These are phyloP conservation scores for Istiophorus platypterus DNA, from an alignment of 2,113 vertebrate species.

Conservation along the genomic window DNA sequence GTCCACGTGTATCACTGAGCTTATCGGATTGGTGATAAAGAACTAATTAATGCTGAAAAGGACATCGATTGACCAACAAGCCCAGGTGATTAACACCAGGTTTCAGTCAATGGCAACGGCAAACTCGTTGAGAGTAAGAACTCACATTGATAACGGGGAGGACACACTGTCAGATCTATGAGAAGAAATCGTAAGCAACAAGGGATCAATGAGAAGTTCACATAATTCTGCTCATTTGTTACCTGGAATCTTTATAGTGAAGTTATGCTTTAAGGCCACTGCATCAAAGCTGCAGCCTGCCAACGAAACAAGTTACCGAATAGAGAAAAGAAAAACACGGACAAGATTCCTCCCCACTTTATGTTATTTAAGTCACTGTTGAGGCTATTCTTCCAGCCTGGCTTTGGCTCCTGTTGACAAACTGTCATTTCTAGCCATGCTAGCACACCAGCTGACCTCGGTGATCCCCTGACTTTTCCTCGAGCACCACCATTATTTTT, in stretches of 20 bases:
- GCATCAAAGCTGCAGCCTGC: background rate
- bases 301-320: background rate
- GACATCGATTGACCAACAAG: slow-evolving; percentile 75
- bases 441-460: background rate
- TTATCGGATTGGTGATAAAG: slow-evolving; percentile 61
- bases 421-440: background rate
- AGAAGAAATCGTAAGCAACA: slow-evolving; percentile 16
- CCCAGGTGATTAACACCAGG: slow-evolving; percentile 62
- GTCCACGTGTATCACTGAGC: slow-evolving; percentile 40
- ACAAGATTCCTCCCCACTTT: too few relatives aligned
- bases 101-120: slow-evolving; percentile 44
- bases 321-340: too few relatives aligned
- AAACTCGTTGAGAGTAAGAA: slow-evolving; percentile 41
- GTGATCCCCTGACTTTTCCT: background rate
- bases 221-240: slow-evolving; percentile 14
- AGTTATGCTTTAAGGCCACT: slow-evolving; percentile 4
- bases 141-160: background rate
- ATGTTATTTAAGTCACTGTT: too few relatives aligned
- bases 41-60: slow-evolving; percentile 74
- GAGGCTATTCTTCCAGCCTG: too few relatives aligned
- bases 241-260: slow-evolving; percentile 1
- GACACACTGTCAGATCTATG: background rate
- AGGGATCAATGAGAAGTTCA: background rate
- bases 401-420: background rate
- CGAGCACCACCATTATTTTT: too few relatives aligned